A percentile compares a stretch with the other conserved stretches of the same genome.
These are phyloP conservation scores for Stylophora pistillata DNA, from an alignment of 64 coral and sea anemone genomes.

Conservation along the genomic window DNA sequence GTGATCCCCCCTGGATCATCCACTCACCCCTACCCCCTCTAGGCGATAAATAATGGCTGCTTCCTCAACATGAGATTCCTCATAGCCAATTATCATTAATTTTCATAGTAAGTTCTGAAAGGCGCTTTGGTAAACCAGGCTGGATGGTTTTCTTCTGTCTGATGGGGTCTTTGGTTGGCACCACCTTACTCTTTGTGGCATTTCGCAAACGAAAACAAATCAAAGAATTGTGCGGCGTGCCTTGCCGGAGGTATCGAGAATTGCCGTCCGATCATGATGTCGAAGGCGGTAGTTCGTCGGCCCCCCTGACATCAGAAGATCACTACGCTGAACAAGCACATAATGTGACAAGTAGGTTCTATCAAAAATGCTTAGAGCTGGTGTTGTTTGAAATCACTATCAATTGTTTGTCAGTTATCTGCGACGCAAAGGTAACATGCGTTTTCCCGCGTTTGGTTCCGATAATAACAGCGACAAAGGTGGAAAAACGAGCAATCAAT, in stretches of 20 bases:
- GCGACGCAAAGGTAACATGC: no score
- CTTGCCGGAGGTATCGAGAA: neutral
- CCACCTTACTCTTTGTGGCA: neutral
- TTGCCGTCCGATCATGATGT: neutral
- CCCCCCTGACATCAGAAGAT: neutral
- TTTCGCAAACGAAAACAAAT: neutral
- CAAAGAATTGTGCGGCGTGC: neutral
- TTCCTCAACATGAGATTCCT: no score
- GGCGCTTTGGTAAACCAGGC: neutral
- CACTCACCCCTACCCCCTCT: no score
- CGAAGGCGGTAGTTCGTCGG: neutral
- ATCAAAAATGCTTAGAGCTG: neutral
- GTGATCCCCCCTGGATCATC: no score
- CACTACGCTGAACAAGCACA: neutral
- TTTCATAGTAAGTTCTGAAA: neutral
- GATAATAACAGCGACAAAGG: no score
- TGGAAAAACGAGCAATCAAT: no score
- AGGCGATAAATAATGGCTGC: no score
- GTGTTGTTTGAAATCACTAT: no score
- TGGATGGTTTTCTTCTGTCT: slow-evolving; percentile 27
- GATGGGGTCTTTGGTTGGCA: neutral
- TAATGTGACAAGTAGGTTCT: neutral
- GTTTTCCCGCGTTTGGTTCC: no score
- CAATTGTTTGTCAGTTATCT: no score
- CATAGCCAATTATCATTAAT: no score